Evolutionary conservation across 2,113 vertebrate species (phyloP).

Genomic region (Rhea americana): DNA sequence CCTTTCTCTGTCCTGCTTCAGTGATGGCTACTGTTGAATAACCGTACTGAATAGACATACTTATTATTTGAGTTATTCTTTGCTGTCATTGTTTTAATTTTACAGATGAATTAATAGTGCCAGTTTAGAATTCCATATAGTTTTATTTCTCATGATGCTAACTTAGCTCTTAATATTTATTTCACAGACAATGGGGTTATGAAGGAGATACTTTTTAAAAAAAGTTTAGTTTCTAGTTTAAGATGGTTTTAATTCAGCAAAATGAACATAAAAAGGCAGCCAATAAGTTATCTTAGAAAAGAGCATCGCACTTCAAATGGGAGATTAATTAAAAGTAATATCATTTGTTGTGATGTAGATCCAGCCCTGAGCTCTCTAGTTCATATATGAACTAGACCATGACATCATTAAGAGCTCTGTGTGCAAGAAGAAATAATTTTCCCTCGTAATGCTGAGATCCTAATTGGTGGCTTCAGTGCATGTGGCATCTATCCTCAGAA

Average conservation of each 20-base stretch:
- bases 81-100: constrained; percentile 7
- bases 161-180: neutral
- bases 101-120: neutral
- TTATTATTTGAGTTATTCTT: constrained; percentile 29
- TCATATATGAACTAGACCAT: neutral
- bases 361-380: neutral
- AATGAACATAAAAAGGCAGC: neutral
- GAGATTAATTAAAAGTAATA: neutral
- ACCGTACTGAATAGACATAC: neutral
- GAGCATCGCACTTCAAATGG: neutral
- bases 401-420: neutral
- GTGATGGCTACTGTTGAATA: constrained; percentile 32
- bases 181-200: neutral
- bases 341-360: neutral
- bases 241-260: neutral
- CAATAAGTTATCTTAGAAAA: neutral
- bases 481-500: neutral
- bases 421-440: neutral
- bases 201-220: neutral
- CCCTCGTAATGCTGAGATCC: no score
- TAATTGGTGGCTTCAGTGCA: neutral
- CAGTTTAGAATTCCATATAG: neutral
- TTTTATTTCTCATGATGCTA: neutral
- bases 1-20: neutral
- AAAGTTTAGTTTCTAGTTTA: neutral